Percentiles rank a stretch among this genome's conserved stretches.
phyloP scores from a whole-genome alignment of 2,888 invertebrate genomes.

The Lepeophtheirus nordmannii region DNA sequence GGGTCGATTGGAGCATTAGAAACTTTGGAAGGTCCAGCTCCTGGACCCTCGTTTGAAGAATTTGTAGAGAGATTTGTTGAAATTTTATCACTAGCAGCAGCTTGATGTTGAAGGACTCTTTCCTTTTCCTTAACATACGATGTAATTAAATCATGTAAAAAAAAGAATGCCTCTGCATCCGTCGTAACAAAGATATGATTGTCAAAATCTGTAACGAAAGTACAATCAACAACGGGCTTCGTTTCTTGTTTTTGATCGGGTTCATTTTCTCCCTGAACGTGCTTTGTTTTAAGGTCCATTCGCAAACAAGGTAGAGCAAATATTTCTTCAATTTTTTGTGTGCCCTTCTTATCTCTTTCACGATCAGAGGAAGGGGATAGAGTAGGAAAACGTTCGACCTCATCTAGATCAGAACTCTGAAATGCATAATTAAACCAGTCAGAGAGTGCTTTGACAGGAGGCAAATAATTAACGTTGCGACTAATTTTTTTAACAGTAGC shows the following conservation, averaged over 20 bases:
- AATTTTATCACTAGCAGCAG: constrained; percentile 1
- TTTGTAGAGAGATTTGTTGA: not conserved
- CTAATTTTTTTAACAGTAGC: constrained; percentile 74
- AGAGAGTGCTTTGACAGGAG: constrained; percentile 76
- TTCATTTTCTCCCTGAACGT: constrained; percentile 46
- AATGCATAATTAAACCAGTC: constrained; percentile 97
- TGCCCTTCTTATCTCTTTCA: constrained; percentile 37
- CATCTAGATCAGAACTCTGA: constrained; percentile 76
- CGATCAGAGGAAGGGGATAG: constrained; percentile 35
- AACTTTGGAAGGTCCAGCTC: not conserved
- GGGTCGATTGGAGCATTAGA: constrained; percentile 30
- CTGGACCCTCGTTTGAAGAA: not conserved
- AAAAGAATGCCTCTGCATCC: constrained; percentile 94
- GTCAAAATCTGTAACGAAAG: constrained; percentile 95
- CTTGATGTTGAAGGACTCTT: constrained; percentile 8
- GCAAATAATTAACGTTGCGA: constrained; percentile 76
- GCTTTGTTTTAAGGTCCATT: constrained; percentile 80
- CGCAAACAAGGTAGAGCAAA: constrained; percentile 85
- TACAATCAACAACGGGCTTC: constrained; percentile 81
- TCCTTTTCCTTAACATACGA: constrained; percentile 63
- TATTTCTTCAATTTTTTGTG: constrained; percentile 80
- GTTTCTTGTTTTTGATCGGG: constrained; percentile 4
- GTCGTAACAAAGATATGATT: constrained; percentile 96
- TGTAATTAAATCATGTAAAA: constrained; percentile 87
- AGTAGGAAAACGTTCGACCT: constrained; percentile 72